Base-by-base conservation (phyloP, 1,140 invertebrate genomes). In the Drosophila simulans region DNA sequence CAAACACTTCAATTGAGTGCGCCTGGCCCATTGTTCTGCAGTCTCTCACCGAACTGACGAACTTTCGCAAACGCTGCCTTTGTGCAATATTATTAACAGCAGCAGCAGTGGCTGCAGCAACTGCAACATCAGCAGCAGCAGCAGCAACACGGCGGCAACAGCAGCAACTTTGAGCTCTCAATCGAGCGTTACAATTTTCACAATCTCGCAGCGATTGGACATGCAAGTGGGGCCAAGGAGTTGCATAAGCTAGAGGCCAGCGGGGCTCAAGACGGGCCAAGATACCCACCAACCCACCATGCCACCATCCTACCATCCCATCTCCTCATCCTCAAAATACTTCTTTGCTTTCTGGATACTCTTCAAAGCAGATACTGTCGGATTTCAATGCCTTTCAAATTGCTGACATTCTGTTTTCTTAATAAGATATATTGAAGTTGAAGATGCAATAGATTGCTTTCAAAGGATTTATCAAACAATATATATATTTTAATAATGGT, bases 151-250 rank as follows among this genome's bases (percentile, higher is more conserved):
- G 39, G 34, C 77, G 53, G 58, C 80, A 56, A 69, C 66, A 37
- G 74, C 74, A 77, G 73, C 65, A 75, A 65, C 65, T 77, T 88
- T 88, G 84, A 88, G 84, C 84, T 88, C 84, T 88, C 84, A 88
- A 88, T 88, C 84, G 84, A 88, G 84, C 84, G 80, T 88, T 88
- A 88, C 84, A 88, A 89, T 89, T 86, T 88, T 89, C 84, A 88
- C 84, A 88, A 88, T 88, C 84, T 88, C 72, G 62, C 84, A 68
- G 76, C 84, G 84, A 88, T 88, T 88, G 80, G 84, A 89, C 80
- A 88, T 88, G 84, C 84, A 68, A 69, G 60, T 64, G 58, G 55
- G 73, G 81, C 81, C 77, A 75, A 80, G 66, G 75, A 84, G 84
- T 89, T 88, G 84, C 83, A 89, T 78, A 89, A 78, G 74, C 75